phyloP scores from a whole-genome alignment of 2,113 vertebrate species.

The Cavia aperea region DNA sequence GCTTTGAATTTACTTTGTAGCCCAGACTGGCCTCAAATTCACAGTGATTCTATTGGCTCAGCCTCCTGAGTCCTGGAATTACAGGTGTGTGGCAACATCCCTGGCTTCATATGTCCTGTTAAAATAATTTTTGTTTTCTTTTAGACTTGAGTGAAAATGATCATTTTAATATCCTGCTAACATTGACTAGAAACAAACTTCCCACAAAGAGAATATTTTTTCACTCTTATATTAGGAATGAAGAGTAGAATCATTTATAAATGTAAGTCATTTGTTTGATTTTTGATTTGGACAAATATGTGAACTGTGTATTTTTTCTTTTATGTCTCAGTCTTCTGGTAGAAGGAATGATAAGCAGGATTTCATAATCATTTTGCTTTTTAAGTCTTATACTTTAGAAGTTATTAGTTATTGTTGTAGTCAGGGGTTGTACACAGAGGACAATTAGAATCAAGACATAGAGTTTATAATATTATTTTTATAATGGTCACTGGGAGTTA shows the following conservation, averaged over 20 bases:
- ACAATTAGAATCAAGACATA: no score
- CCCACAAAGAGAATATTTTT: not conserved
- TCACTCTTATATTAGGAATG: not conserved
- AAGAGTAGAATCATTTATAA: not conserved
- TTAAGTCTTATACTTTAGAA: not conserved
- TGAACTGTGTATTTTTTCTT: not conserved
- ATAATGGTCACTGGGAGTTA: no score
- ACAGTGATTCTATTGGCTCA: no score
- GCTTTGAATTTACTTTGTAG: no score
- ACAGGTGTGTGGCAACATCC: no score
- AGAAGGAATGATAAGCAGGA: not conserved
- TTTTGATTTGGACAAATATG: not conserved
- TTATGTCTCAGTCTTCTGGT: not conserved
- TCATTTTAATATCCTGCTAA: not conserved
- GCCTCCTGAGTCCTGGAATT: no score
- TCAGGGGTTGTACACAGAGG: no score
- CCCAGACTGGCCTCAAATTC: no score
- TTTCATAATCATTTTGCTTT: not conserved
- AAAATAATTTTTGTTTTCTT: not conserved
- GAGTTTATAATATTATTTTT: no score
- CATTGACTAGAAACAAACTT: not conserved
- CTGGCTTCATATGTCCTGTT: not conserved
- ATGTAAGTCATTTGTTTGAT: not conserved
- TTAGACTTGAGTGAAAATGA: not conserved
- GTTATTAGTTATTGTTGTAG: not conserved